Percentiles rank a stretch among this genome's conserved stretches.
These are phyloP conservation scores for Morpho helenor DNA, from an alignment of 2,888 invertebrate genomes.

Conservation along the genomic window DNA sequence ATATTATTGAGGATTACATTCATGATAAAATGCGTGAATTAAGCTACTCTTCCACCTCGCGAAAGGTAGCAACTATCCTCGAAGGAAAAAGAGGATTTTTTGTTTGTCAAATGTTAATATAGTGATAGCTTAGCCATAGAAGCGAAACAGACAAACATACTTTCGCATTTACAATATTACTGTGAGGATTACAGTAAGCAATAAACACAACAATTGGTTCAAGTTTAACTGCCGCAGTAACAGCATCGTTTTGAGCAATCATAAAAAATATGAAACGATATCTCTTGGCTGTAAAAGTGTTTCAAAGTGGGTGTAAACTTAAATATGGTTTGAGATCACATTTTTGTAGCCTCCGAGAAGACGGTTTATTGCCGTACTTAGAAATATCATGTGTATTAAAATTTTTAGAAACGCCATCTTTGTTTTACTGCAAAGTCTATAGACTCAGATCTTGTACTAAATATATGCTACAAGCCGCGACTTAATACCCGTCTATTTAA, in stretches of 20 bases:
- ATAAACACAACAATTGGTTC: conserved; percentile 22
- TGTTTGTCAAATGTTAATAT: too few relatives aligned
- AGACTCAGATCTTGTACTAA: too few relatives aligned
- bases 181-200: not conserved
- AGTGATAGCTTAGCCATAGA: too few relatives aligned
- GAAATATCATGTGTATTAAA: not conserved
- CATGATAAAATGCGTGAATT: too few relatives aligned
- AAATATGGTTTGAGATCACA: conserved; percentile 4
- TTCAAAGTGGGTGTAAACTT: conserved; percentile 22
- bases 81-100: too few relatives aligned
- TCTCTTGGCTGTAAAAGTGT: conserved; percentile 17
- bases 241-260: conserved; percentile 15
- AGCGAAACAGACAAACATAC: too few relatives aligned
- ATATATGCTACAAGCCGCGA: too few relatives aligned
- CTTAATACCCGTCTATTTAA: too few relatives aligned
- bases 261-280: conserved; percentile 20
- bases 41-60: not conserved
- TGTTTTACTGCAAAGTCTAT: too few relatives aligned
- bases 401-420: not conserved
- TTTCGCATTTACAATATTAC: too few relatives aligned
- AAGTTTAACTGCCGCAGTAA: conserved; percentile 20
- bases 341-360: conserved; percentile 4
- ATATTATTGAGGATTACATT: too few relatives aligned
- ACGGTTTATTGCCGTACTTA: conserved; percentile 2
- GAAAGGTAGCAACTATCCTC: too few relatives aligned